phyloP scores from a whole-genome alignment of 2,888 invertebrate genomes.

The Calameuta idolon region DNA sequence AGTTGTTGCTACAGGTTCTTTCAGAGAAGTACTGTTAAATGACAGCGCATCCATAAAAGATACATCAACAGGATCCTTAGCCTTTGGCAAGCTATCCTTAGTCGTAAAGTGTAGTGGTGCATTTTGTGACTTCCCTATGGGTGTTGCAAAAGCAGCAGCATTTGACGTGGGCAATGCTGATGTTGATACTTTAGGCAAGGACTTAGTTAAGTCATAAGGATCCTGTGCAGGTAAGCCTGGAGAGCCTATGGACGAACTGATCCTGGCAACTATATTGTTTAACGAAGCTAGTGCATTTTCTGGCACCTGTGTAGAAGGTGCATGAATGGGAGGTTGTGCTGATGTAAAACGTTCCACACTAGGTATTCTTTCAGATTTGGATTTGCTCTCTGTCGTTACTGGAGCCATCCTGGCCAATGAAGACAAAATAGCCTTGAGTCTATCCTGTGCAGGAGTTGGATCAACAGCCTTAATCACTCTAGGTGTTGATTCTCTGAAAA shows the following conservation, averaged over 20 bases:
- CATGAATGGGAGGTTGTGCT: not conserved
- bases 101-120: not conserved
- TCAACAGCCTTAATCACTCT: conserved; percentile 51
- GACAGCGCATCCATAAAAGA: not conserved
- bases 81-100: not conserved
- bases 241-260: conserved; percentile 34
- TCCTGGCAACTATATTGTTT: conserved; percentile 59
- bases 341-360: not conserved
- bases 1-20: not conserved
- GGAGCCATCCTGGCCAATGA: conserved; percentile 47
- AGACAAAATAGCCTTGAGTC: conserved; percentile 57
- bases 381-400: conserved; percentile 29
- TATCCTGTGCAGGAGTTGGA: conserved; percentile 56
- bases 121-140: not conserved
- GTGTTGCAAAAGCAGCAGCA: not conserved
- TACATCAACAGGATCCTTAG: not conserved
- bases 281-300: conserved; percentile 51
- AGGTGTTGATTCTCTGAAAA: conserved; percentile 49
- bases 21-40: not conserved
- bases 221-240: not conserved
- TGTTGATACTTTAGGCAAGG: not conserved
- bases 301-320: not conserved
- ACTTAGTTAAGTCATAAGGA: not conserved
- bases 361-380: conserved; percentile 29
- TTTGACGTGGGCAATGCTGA: not conserved